These are phyloP conservation scores for Genyomyrus donnyi DNA, from an alignment of 2,113 vertebrate genomes.

Conservation along the genomic window DNA sequence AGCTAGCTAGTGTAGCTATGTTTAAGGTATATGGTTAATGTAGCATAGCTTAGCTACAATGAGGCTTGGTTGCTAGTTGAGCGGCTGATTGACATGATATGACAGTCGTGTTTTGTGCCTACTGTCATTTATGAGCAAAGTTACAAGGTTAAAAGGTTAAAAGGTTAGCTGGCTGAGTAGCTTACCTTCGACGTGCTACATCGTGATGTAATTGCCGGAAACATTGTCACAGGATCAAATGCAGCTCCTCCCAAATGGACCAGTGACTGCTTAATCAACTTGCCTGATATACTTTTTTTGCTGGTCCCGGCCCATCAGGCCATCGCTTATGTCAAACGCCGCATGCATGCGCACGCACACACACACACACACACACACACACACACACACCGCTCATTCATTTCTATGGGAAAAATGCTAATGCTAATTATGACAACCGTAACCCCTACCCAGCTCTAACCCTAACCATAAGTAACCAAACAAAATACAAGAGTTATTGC, in stretches of 20 bases:
- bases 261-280: background rate
- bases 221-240: background rate
- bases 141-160: too few relatives aligned
- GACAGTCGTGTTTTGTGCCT: background rate
- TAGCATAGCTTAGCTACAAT: background rate
- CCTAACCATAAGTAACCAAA: too few relatives aligned
- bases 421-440: too few relatives aligned
- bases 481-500: too few relatives aligned
- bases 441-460: too few relatives aligned
- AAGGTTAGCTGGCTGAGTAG: background rate
- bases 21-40: background rate
- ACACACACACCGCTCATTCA: background rate
- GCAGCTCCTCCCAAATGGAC: constrained; percentile 41
- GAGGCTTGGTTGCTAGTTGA: background rate
- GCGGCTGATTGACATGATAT: background rate
- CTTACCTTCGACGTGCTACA: background rate
- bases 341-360: background rate
- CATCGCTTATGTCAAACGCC: background rate
- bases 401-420: too few relatives aligned
- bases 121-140: background rate
- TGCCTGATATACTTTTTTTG: background rate
- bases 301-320: background rate
- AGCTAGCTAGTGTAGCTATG: background rate
- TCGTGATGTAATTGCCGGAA: background rate
- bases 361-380: background rate